These are phyloP conservation scores for Megathymus violae DNA, from an alignment of 1,140 invertebrate genomes.

Conservation along the genomic window DNA sequence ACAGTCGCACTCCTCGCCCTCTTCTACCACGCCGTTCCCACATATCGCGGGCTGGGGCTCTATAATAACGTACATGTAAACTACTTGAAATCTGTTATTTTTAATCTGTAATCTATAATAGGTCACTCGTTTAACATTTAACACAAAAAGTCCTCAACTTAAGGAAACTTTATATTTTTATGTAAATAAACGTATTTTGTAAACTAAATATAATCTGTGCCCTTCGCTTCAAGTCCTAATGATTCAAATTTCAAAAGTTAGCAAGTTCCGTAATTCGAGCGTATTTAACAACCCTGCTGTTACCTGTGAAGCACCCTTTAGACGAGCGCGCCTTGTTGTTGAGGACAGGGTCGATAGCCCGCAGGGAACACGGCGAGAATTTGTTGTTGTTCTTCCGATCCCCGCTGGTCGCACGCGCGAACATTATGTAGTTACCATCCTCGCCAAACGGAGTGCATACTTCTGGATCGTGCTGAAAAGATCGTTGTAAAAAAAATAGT, in stretches of 20 bases:
- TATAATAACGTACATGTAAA: conserved; percentile 76
- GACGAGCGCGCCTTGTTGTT: conserved; percentile 95
- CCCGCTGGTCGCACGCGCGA: conserved; percentile 97
- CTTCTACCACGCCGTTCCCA: conserved; percentile 98
- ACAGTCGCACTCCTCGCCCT: conserved; percentile 98
- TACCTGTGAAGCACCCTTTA: conserved; percentile 96
- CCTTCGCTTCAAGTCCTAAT: too few species aligned
- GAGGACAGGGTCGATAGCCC: conserved; percentile 97
- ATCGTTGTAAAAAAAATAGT: too few species aligned
- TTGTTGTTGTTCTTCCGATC: conserved; percentile 98
- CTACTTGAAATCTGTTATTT: too few species aligned
- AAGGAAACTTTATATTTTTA: too few species aligned
- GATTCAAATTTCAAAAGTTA: too few species aligned
- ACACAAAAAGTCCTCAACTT: too few species aligned
- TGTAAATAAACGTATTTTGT: too few species aligned
- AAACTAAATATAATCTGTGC: too few species aligned
- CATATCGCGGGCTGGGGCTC: conserved; percentile 96
- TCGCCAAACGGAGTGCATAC: conserved; percentile 95
- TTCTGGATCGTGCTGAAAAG: conserved; percentile 96
- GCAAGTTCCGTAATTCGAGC: too few species aligned
- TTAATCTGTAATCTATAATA: too few species aligned
- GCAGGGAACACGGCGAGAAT: conserved; percentile 96
- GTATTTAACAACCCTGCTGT: conserved; percentile 35
- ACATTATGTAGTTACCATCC: conserved; percentile 99
- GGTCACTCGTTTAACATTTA: too few species aligned